Conservation (phyloP, 2,888 invertebrate species). For the Diogma glabrata region DNA sequence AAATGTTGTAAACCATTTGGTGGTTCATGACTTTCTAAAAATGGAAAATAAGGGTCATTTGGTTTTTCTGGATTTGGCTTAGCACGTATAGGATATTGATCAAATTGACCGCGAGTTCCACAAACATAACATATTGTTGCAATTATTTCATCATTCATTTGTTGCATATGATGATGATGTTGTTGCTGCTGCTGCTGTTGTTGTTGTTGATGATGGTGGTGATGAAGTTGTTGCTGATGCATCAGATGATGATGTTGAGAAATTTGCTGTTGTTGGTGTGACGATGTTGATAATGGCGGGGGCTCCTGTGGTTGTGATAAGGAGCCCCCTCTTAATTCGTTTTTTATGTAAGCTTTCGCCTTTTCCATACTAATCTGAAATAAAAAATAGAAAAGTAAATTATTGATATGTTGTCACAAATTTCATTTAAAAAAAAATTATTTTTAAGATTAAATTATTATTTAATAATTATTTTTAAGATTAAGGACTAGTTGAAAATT, state of each 20-base stretch:
- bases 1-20: constrained; percentile 51
- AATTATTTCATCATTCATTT: constrained; percentile 16
- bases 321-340: constrained; percentile 48
- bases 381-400: neutral
- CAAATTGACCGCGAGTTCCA: constrained; percentile 55
- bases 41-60: constrained; percentile 79
- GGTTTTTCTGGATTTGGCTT: constrained; percentile 57
- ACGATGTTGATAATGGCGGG: constrained; percentile 17
- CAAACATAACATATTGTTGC: constrained; percentile 53
- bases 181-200: constrained; percentile 22
- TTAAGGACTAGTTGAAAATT: too few relatives aligned
- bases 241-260: constrained; percentile 18
- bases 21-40: constrained; percentile 79
- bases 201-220: constrained; percentile 18
- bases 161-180: constrained; percentile 13
- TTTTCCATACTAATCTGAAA: constrained; percentile 43
- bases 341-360: constrained; percentile 60
- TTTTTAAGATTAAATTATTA: too few relatives aligned
- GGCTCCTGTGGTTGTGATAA: constrained; percentile 22
- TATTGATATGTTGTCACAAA: too few relatives aligned
- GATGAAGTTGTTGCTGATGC: constrained; percentile 16
- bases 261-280: constrained; percentile 19
- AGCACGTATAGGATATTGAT: constrained; percentile 48
- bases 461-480: too few relatives aligned
- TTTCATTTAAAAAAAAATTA: too few relatives aligned